phyloP scores from a whole-genome alignment of 2,797 vertebrate genomes.

The Rhodeus uyekii region DNA sequence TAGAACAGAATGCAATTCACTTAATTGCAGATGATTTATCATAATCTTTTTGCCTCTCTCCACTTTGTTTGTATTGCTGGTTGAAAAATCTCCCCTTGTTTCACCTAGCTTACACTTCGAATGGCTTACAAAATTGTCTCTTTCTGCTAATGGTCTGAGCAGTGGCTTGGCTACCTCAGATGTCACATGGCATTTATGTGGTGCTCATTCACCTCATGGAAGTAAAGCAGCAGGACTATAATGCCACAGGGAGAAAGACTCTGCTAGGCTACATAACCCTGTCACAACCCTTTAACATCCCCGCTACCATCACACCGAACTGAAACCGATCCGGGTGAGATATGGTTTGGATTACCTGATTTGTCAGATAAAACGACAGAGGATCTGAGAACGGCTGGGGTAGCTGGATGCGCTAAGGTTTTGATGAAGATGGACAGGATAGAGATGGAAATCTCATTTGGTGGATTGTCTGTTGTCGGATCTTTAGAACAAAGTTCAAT shows the following conservation, averaged over 20 bases:
- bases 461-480: not conserved
- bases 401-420: constrained; percentile 50
- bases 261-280: constrained; percentile 53
- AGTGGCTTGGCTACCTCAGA: not conserved
- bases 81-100: constrained; percentile 13
- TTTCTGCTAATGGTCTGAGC: not conserved
- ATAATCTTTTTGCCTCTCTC: constrained; percentile 32
- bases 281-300: constrained; percentile 36
- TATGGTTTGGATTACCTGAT: constrained; percentile 82
- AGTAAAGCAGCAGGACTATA: constrained; percentile 6
- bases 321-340: constrained; percentile 79
- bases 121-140: not conserved
- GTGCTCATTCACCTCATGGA: not conserved
- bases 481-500: not conserved
- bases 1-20: constrained; percentile 66
- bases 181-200: constrained; percentile 25
- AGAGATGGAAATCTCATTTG: constrained; percentile 43
- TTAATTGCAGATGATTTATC: constrained; percentile 69
- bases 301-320: constrained; percentile 61
- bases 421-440: constrained; percentile 79
- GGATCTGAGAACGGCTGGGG: constrained; percentile 49
- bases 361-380: constrained; percentile 82
- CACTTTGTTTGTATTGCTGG: not conserved
- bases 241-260: not conserved
- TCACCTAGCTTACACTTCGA: constrained; percentile 18